These are phyloP conservation scores for Cenopis cana DNA, from an alignment of 2,888 invertebrate genomes.

Conservation along the genomic window DNA sequence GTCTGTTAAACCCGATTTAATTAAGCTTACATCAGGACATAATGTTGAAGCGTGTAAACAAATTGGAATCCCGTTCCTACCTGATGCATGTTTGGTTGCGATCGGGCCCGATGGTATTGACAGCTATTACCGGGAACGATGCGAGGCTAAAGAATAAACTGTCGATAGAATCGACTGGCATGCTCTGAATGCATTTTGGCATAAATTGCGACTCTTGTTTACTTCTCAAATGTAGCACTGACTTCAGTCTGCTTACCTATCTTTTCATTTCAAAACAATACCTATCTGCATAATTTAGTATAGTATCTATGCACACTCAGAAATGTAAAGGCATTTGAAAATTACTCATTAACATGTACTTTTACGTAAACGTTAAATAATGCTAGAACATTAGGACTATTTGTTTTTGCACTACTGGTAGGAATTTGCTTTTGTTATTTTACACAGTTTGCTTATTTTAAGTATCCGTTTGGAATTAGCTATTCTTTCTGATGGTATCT, in stretches of 20 bases:
- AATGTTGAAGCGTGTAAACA: slow-evolving; percentile 23
- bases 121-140: slow-evolving; percentile 32
- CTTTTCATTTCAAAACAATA: not conserved
- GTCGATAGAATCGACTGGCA: slow-evolving; percentile 3
- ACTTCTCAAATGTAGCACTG: not conserved
- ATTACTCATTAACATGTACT: not conserved
- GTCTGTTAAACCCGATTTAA: slow-evolving; percentile 30
- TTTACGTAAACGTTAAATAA: not conserved
- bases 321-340: not conserved
- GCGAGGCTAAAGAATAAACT: slow-evolving; percentile 4
- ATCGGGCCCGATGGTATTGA: slow-evolving; percentile 24
- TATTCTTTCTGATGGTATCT: too few relatives aligned
- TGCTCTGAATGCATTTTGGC: not conserved
- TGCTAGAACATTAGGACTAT: not conserved
- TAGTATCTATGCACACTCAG: not conserved
- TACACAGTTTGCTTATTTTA: not conserved
- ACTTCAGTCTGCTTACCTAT: not conserved
- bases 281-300: not conserved
- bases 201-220: not conserved
- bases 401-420: not conserved
- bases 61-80: slow-evolving; percentile 26
- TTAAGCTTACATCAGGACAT: slow-evolving; percentile 27
- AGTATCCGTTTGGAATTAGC: not conserved
- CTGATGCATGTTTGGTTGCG: slow-evolving; percentile 36
- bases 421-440: not conserved